Evolutionary conservation across 2,113 vertebrate genomes (phyloP), one percentile per base, ranked within the genome.

Genomic region (Ancistrus triradiatus): DNA sequence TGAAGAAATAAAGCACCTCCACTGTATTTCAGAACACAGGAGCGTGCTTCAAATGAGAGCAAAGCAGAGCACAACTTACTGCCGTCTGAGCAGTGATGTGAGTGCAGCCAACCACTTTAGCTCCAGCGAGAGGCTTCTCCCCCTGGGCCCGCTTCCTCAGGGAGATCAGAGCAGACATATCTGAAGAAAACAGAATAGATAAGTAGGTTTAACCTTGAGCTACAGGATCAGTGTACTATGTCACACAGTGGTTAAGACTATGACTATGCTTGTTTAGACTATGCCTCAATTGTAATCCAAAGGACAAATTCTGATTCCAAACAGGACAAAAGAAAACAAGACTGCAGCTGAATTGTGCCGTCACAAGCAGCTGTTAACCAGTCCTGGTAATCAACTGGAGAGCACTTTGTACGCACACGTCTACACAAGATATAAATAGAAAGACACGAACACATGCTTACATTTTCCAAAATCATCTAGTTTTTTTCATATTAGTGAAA

Each of bases 11-110:
- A 31, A 43, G 4, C 4, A 11, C 5, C 8, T 40, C 9, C 2
- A 37, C n/a, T 43, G 10, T 3, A 21, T 10, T 28, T 43, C 19
- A 44, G 21, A 62, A 38, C 25, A 2, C 3, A 48, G 4, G 7
- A 6, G 31, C 2, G 9, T 17, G 18, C 1, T 17, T 19, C 18
- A 40, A 21, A 14, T 27, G 19, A 49, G 50, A 50, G 21, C 11
- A 11, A 1, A 25, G 19, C 17, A 17, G 27, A 49, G 22, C 14
- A 27, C 4, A 66, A 83, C 94, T 68, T 88, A 98, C 95, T 1
- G 94, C 95, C 1, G 94, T 98, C 87, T 98, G 95, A 50, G 95
- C 95, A 10, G 95, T 98, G 78, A 98, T 98, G 79, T 98, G 96
- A 59, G 96, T 98, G 21, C 96, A 98, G 74, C 96, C 96, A 17